A percentile compares a stretch with the other conserved stretches of the same genome.
phyloP scores from a whole-genome alignment of 2,888 invertebrate species.

The Apomyelois bistriatella region DNA sequence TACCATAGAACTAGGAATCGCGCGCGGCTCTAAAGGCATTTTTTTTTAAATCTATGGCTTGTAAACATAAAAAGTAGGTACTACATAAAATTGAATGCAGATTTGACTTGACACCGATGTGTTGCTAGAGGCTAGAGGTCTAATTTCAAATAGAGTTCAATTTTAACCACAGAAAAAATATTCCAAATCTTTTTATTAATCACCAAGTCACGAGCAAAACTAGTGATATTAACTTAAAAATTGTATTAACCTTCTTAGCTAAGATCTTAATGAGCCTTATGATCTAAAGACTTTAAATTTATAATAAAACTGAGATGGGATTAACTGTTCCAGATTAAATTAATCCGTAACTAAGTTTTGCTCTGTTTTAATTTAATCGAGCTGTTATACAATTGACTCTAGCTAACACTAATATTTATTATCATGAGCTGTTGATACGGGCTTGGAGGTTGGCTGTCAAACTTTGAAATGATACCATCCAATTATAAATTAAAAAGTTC shows the following conservation, averaged over 20 bases:
- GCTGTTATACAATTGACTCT: background rate
- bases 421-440: background rate
- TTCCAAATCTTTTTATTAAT: too few species aligned
- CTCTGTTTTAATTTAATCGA: conserved; percentile 2
- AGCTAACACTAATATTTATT: conserved; percentile 1
- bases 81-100: too few species aligned
- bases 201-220: too few species aligned
- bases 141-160: too few species aligned
- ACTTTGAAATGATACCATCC: background rate
- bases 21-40: too few species aligned
- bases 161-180: too few species aligned
- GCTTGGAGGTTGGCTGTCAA: background rate
- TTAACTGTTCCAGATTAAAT: background rate
- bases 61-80: too few species aligned
- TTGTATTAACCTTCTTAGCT: background rate
- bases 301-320: background rate
- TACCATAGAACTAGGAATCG: too few species aligned
- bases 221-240: background rate
- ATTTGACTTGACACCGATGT: too few species aligned
- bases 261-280: background rate
- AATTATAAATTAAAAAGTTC: background rate
- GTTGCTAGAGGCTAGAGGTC: too few species aligned
- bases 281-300: background rate
- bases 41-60: too few species aligned
- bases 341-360: conserved; percentile 5